Conservation (phyloP, 2,888 invertebrate genomes). For the Pachliopta kotzebuea region DNA sequence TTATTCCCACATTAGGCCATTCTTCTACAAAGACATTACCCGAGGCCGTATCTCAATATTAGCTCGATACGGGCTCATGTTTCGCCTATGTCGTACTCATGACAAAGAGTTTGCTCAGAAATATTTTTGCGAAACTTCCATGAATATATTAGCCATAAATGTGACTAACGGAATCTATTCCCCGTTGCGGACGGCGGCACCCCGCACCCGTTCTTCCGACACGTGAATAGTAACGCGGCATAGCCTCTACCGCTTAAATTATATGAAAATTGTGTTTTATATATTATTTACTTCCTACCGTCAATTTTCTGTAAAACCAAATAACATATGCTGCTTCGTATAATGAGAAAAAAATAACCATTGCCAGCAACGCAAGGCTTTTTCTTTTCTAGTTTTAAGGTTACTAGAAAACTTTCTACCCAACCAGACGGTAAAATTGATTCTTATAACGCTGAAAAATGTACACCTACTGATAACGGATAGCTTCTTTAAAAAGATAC, state of each 20-base stretch:
- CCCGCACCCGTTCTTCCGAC: conserved; percentile 36
- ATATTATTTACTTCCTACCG: not conserved
- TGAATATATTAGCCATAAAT: conserved; percentile 81
- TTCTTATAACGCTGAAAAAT: too few species aligned
- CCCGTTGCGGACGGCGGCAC: conserved; percentile 47
- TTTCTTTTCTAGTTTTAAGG: too few species aligned
- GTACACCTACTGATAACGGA: too few species aligned
- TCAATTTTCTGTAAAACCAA: not conserved
- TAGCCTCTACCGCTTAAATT: conserved; percentile 36
- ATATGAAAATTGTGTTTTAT: conserved; percentile 41
- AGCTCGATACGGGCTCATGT: conserved; percentile 48
- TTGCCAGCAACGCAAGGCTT: too few species aligned
- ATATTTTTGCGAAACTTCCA: conserved; percentile 77
- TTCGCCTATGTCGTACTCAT: conserved; percentile 52
- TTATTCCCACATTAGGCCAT: conserved; percentile 28
- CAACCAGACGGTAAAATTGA: too few species aligned
- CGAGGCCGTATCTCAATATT: conserved; percentile 32
- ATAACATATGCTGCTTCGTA: too few species aligned
- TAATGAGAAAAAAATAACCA: too few species aligned
- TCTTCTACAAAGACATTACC: conserved; percentile 38
- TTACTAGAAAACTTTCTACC: too few species aligned
- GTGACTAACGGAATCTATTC: conserved; percentile 77
- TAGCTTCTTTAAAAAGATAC: too few species aligned
- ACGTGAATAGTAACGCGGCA: conserved; percentile 40
- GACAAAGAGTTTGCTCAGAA: conserved; percentile 64